A percentile compares a stretch with the other conserved stretches of the same genome.
Evolutionary conservation across 1,140 invertebrate species (phyloP).

Genomic region (Eumeta japonica): DNA sequence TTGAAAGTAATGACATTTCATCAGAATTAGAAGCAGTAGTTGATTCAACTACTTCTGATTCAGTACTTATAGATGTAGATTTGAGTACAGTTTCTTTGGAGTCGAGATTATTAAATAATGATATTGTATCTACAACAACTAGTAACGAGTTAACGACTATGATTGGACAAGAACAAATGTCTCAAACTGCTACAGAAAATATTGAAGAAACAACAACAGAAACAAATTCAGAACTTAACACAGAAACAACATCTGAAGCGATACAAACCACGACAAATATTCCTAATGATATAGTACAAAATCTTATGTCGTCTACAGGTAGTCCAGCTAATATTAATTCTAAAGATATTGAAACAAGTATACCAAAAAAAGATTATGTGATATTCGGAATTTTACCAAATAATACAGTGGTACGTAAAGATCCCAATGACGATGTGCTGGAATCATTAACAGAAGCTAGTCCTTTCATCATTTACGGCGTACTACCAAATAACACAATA

Average conservation of each 20-base stretch:
- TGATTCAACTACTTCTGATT: neutral
- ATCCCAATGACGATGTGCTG: constrained; percentile 64
- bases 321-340: constrained; percentile 20
- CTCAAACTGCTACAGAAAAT: neutral
- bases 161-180: no score
- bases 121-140: constrained; percentile 12
- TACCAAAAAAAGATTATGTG: constrained; percentile 65
- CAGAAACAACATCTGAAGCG: constrained; percentile 8
- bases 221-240: constrained; percentile 6
- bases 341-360: constrained; percentile 27
- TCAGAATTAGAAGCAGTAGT: constrained; percentile 4
- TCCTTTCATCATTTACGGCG: constrained; percentile 69
- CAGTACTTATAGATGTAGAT: no score
- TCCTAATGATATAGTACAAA: constrained; percentile 26
- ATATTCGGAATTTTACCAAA: constrained; percentile 72
- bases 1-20: no score
- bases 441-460: constrained; percentile 66
- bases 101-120: no score
- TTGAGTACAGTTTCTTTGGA: no score
- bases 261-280: constrained; percentile 13
- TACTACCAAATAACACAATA: constrained; percentile 71
- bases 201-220: constrained; percentile 10
- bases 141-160: no score
- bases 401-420: constrained; percentile 72
- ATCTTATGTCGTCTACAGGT: constrained; percentile 22